Conservation (phyloP, 2,888 invertebrate genomes). For the Drosophila parthenogenetica region DNA sequence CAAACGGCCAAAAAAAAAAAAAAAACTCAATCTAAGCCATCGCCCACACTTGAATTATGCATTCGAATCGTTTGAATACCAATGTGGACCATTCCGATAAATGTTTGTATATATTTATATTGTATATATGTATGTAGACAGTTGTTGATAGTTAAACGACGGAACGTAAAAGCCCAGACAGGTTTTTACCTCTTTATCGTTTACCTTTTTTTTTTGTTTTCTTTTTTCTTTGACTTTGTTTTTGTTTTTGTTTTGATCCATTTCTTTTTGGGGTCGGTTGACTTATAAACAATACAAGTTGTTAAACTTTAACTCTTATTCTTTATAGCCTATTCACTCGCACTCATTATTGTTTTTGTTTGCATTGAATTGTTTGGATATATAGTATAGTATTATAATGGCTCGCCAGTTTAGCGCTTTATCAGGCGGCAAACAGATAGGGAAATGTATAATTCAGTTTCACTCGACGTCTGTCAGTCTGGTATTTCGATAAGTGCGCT, state of each 20-base stretch:
- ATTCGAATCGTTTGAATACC: conserved; percentile 12
- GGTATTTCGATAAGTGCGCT: conserved; percentile 43
- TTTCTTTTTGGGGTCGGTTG: conserved; percentile 61
- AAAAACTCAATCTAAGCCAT: conserved; percentile 6
- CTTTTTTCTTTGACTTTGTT: too few species aligned
- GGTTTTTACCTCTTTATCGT: conserved; percentile 27
- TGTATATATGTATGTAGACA: conserved; percentile 18
- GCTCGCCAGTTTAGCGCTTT: conserved; percentile 6
- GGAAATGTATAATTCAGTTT: conserved; percentile 31
- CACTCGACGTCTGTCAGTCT: conserved; percentile 54
- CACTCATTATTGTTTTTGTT: conserved; percentile 42
- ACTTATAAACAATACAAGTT: conserved; percentile 54
- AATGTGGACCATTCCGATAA: conserved; percentile 21
- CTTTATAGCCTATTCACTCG: conserved; percentile 9
- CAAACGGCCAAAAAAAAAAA: not conserved
- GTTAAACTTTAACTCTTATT: conserved; percentile 31
- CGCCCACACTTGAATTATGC: conserved; percentile 29
- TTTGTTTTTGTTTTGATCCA: conserved; percentile 53
- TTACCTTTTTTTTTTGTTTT: not conserved
- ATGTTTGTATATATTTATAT: conserved; percentile 5
- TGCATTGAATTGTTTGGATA: conserved; percentile 33
- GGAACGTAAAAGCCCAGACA: conserved; percentile 48
- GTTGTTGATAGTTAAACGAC: conserved; percentile 22
- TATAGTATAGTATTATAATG: not conserved
- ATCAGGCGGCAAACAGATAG: conserved; percentile 26